Percentiles rank a stretch among this genome's conserved stretches.
phyloP scores from a whole-genome alignment of 2,113 vertebrate species.

The Alethe castanea region DNA sequence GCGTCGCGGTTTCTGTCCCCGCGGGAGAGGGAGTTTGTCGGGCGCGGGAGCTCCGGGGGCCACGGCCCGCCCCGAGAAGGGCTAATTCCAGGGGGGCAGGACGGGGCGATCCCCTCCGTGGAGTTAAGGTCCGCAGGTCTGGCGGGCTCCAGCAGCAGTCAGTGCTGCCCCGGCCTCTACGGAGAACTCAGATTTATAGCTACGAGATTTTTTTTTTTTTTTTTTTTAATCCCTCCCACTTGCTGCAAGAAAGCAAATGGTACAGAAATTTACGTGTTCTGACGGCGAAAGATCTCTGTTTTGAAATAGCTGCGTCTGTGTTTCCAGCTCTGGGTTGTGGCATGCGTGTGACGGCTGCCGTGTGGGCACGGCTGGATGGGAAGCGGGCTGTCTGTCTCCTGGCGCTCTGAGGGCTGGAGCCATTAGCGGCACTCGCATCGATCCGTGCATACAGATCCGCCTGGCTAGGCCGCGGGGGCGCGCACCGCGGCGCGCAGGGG shows the following conservation, averaged over 20 bases:
- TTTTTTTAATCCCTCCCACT: neutral
- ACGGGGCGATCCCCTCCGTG: neutral
- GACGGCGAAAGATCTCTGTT: neutral
- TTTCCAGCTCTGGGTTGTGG: neutral
- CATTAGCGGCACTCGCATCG: constrained; percentile 19
- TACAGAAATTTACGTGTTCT: neutral
- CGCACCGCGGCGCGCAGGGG: neutral
- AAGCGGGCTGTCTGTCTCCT: neutral
- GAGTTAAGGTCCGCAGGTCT: neutral
- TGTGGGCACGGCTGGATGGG: constrained; percentile 9
- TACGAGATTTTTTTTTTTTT: neutral
- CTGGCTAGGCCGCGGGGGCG: constrained; percentile 3
- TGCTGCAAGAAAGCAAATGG: neutral
- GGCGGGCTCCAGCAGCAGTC: neutral
- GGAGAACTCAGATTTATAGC: neutral
- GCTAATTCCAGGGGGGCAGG: neutral
- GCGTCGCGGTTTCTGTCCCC: neutral
- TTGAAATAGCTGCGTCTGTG: neutral
- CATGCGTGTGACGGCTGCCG: neutral
- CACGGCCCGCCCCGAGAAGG: neutral
- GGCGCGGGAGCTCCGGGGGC: neutral
- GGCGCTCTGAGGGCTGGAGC: neutral
- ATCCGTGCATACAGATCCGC: constrained; percentile 2
- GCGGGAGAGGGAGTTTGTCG: neutral
- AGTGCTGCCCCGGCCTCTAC: neutral